Base-by-base conservation (phyloP, 2,113 vertebrate genomes). In the Junco hyemalis region DNA sequence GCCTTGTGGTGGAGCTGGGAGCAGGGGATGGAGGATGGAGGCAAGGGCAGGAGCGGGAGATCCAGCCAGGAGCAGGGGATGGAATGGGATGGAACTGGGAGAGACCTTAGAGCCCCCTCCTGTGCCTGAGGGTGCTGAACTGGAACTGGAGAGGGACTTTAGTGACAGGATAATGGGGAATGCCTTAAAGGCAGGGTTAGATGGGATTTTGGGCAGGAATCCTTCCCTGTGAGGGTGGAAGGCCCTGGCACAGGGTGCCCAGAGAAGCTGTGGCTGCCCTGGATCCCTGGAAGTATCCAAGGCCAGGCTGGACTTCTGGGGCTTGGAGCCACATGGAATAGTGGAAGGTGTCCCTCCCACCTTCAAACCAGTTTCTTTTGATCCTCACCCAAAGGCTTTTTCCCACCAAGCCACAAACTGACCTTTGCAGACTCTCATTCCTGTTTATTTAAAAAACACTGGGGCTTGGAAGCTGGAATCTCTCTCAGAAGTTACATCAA, bases 361-460 rank as follows among this genome's bases (percentile, higher is more conserved):
- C 81, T 87, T 74, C 14, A 3, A 65, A 76, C 48, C 8, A 5
- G 16, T 50, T 35, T 14, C 68, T 71, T 95, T 61, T 83, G 88
- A 95, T 90, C 79, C 88, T 44, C 17, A 90, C 80, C 79, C 13
- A 3, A 88, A 74, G 48, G 31, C 22, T 72, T 91, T 92, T 96
- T 95, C 93, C 92, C 94, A 96, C 87, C 87, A 48, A 93, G 89
- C 85, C 93, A 92, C 81, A 86, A 66, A 40, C 2, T 81, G 92
- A 93, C 85, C 82, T 96, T 81, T 93, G 80, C 72, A 94, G 64
- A 66, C 56, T 86, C 88, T 82, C 85, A 10, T 29, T 90, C 1
- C 4, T 97, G 93, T 96, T 96, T 97, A 88, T 94, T 96, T 90
- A 74, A 81, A 95, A 94, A 97, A 90, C 88, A 84, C 45, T 88